phyloP scores from a whole-genome alignment of 2,797 vertebrate species.

The Pyrocephalus nanus region DNA sequence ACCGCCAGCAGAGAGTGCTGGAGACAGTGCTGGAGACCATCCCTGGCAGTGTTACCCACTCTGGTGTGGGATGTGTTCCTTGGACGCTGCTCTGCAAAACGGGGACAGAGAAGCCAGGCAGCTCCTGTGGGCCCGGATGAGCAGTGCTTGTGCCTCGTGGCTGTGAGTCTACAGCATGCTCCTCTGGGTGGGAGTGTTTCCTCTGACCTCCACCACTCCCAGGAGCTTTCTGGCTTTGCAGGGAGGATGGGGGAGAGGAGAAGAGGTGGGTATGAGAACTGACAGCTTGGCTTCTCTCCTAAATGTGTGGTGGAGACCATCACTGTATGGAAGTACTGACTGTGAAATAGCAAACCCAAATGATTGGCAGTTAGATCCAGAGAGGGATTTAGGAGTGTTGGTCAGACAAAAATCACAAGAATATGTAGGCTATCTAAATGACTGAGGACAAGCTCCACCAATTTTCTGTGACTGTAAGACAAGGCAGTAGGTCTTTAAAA shows the following conservation, averaged over 20 bases:
- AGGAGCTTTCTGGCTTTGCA: background rate
- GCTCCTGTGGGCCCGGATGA: fast-evolving
- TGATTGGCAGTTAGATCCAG: background rate
- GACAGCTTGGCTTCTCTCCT: background rate
- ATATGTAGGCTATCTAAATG: background rate
- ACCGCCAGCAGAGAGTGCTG: background rate
- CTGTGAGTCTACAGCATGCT: fast-evolving
- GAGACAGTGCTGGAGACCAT: background rate
- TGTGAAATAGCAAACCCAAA: background rate
- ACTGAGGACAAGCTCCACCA: background rate
- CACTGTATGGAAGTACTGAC: background rate
- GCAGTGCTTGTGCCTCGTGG: background rate
- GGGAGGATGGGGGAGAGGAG: background rate
- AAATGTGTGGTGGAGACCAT: background rate
- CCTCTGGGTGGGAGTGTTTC: fast-evolving
- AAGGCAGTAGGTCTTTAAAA: background rate
- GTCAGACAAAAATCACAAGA: background rate
- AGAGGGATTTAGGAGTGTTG: background rate
- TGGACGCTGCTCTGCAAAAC: fast-evolving
- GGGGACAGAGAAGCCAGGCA: background rate
- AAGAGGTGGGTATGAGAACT: background rate
- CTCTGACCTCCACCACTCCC: fast-evolving
- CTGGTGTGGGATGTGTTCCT: fast-evolving
- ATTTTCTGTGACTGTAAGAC: background rate
- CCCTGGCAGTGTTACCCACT: fast-evolving